These are phyloP conservation scores for Norana najaformis DNA, from an alignment of 2,888 invertebrate species.

Conservation along the genomic window DNA sequence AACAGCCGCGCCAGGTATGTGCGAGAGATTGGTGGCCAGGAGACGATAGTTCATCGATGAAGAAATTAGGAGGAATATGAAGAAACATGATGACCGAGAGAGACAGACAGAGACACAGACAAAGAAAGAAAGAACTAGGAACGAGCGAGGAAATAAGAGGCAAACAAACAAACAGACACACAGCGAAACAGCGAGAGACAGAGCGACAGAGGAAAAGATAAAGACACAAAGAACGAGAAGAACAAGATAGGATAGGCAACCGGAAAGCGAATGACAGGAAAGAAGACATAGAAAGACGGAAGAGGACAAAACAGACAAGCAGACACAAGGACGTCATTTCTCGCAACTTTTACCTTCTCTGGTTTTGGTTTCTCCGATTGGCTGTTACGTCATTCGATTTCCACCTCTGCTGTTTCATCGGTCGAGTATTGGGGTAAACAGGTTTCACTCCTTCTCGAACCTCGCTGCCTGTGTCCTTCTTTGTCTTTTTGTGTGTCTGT, in stretches of 20 bases:
- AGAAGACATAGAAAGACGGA: neutral
- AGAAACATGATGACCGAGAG: no score
- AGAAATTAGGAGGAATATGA: no score
- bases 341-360: neutral
- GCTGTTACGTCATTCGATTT: neutral
- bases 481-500: neutral
- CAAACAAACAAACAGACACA: no score
- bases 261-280: neutral
- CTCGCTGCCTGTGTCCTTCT: neutral
- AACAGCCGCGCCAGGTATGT: no score
- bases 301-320: neutral
- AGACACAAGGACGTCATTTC: neutral
- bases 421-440: neutral
- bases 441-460: neutral
- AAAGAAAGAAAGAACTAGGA: no score
- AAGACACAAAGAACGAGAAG: neutral
- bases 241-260: neutral
- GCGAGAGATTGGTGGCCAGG: no score
- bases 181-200: no score
- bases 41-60: no score
- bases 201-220: no score
- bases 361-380: neutral
- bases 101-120: no score
- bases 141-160: no score
- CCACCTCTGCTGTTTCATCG: neutral